These are phyloP conservation scores for Calameuta filiformis DNA, from an alignment of 2,888 invertebrate species.

Conservation along the genomic window DNA sequence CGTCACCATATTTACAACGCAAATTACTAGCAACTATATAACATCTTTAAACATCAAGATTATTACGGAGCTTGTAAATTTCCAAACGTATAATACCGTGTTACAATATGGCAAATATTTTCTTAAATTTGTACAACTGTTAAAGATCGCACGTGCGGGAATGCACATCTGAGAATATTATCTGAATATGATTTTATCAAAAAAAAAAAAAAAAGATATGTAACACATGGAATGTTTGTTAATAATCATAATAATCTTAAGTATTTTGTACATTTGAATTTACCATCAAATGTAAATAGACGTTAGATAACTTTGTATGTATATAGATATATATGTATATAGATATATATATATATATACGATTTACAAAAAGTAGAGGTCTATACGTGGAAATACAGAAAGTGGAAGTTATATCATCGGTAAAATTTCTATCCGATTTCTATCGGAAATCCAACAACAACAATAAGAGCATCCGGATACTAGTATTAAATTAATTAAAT, in stretches of 20 bases:
- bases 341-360: not conserved
- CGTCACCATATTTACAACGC: not conserved
- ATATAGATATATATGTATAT: not conserved
- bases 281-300: not conserved
- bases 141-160: not conserved
- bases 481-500: conserved; percentile 24
- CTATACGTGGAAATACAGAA: not conserved
- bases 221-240: not conserved
- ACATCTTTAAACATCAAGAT: not conserved
- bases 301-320: not conserved
- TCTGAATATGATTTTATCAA: not conserved
- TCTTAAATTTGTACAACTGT: not conserved
- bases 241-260: not conserved
- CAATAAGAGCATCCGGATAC: not conserved
- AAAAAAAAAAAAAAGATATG: not conserved
- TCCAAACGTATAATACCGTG: not conserved
- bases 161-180: not conserved
- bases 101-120: not conserved
- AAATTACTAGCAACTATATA: not conserved
- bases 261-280: not conserved
- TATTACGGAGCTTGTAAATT: not conserved
- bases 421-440: not conserved
- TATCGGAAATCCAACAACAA: not conserved
- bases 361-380: not conserved
- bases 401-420: not conserved